Conservation (phyloP, 2,113 vertebrate species). For the Lathamus discolor region DNA sequence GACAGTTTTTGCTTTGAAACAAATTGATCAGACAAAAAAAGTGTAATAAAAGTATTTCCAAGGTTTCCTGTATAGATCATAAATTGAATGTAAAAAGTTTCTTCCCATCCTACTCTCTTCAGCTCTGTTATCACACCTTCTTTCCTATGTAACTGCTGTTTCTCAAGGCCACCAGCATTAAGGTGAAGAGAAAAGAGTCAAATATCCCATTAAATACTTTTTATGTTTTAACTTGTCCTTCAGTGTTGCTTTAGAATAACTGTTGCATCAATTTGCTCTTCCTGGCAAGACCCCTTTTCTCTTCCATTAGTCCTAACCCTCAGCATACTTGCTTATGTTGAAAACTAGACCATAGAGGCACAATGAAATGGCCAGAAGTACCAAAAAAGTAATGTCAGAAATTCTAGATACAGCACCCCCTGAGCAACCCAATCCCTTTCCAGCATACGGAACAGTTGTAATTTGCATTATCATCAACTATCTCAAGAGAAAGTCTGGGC, state of each 20-base stretch:
- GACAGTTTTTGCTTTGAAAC: background rate
- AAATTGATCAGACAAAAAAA: background rate
- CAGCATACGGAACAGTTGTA: background rate
- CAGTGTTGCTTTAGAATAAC: background rate
- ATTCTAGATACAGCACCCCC: background rate
- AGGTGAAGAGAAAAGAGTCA: background rate
- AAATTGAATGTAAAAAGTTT: background rate
- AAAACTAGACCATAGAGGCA: background rate
- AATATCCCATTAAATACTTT: background rate
- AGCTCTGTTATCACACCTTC: background rate
- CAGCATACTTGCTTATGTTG: background rate
- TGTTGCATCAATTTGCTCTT: background rate
- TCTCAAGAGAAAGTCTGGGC: background rate
- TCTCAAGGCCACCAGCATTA: background rate
- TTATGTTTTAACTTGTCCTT: background rate
- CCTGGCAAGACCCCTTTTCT: background rate
- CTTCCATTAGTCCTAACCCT: background rate
- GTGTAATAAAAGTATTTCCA: background rate
- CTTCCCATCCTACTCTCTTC: background rate
- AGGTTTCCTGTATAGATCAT: background rate
- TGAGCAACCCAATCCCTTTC: background rate
- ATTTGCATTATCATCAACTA: slow-evolving; percentile 5
- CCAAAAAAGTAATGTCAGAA: background rate
- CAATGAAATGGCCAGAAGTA: background rate
- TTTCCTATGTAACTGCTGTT: background rate